A percentile compares a stretch with the other conserved stretches of the same genome.
phyloP scores from a whole-genome alignment of 2,113 vertebrate genomes.

The Bubalus kerabau region DNA sequence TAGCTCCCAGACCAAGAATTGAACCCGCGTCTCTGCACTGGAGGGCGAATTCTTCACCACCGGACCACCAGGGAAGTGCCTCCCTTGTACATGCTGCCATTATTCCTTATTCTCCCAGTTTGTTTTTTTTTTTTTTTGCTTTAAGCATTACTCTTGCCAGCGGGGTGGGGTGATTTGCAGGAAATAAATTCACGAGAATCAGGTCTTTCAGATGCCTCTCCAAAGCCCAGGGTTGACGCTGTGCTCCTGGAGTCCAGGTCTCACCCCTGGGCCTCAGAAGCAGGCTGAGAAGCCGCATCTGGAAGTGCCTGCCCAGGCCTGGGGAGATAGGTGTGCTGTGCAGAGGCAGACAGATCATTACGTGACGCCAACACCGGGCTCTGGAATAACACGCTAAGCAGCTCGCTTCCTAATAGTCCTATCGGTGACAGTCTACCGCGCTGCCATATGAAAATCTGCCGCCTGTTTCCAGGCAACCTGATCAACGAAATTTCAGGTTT shows the following conservation, averaged over 20 bases:
- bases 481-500: conserved; percentile 81
- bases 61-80: not conserved
- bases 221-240: not conserved
- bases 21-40: not conserved
- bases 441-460: conserved; percentile 78
- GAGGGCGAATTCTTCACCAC: not conserved
- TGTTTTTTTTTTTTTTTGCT: not conserved
- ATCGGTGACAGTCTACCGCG: conserved; percentile 72
- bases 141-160: not conserved
- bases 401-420: conserved; percentile 70
- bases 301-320: not conserved
- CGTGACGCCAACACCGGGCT: not conserved
- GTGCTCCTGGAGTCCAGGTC: not conserved
- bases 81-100: not conserved
- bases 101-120: not conserved
- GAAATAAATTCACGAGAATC: not conserved
- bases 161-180: not conserved
- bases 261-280: not conserved
- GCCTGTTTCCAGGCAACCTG: conserved; percentile 81
- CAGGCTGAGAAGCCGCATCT: not conserved
- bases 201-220: not conserved
- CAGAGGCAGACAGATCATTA: conserved; percentile 50
- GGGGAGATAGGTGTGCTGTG: not conserved
- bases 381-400: conserved; percentile 42
- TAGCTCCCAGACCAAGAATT: not conserved